These are phyloP conservation scores for Brachylomia viminalis DNA, from an alignment of 2,888 invertebrate species.

Conservation along the genomic window DNA sequence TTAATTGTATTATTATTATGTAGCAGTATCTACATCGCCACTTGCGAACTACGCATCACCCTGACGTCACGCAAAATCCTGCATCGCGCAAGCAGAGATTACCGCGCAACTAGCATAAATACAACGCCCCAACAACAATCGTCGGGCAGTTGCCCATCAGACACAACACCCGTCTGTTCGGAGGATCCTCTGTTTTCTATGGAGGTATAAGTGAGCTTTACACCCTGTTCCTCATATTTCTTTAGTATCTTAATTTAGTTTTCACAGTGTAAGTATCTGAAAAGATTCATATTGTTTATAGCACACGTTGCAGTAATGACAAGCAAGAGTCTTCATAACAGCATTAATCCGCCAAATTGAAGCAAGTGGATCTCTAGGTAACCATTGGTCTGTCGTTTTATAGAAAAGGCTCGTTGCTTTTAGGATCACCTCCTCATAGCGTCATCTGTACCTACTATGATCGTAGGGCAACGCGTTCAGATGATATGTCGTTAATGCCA, in stretches of 20 bases:
- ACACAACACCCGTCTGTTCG: too few species aligned
- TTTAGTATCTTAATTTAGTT: background rate
- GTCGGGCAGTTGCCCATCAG: too few species aligned
- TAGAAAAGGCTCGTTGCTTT: background rate
- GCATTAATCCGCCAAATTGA: background rate
- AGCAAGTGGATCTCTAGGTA: background rate
- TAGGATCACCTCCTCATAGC: background rate
- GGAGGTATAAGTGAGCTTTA: too few species aligned
- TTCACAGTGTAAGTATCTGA: background rate
- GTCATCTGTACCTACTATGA: background rate
- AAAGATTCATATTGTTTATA: background rate
- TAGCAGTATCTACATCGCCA: too few species aligned
- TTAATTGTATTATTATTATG: background rate
- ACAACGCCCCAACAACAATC: too few species aligned
- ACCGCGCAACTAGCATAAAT: too few species aligned
- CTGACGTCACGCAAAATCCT: too few species aligned
- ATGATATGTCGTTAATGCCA: background rate
- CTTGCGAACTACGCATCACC: too few species aligned
- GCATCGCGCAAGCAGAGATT: too few species aligned
- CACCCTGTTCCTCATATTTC: too few species aligned
- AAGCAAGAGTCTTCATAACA: background rate
- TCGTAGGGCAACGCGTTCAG: background rate
- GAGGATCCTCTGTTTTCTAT: too few species aligned
- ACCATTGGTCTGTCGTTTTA: background rate
- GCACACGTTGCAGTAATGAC: background rate